These are phyloP conservation scores for Drosophila fungiperda DNA, from an alignment of 2,888 invertebrate species.

Conservation along the genomic window DNA sequence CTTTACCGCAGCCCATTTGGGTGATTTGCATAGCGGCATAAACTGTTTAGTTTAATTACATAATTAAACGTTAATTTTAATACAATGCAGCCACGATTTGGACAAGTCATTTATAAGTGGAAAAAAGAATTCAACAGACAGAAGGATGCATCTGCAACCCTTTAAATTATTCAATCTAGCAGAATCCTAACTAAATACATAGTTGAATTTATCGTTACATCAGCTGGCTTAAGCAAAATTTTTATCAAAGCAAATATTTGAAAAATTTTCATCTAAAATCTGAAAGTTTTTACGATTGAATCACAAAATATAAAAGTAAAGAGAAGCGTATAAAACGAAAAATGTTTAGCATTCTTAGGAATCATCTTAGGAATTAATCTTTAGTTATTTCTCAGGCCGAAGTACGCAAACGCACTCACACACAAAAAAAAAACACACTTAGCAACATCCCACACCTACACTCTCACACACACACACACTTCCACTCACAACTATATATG, in stretches of 20 bases:
- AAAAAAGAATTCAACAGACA: neutral
- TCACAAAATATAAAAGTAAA: neutral
- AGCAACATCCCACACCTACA: neutral
- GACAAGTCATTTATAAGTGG: neutral
- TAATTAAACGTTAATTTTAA: neutral
- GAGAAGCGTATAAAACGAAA: neutral
- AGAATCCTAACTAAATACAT: neutral
- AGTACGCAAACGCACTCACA: neutral
- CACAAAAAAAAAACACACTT: slow-evolving; percentile 2
- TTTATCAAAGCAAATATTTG: neutral
- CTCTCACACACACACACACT: neutral
- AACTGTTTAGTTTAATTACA: neutral
- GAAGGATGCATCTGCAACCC: neutral
- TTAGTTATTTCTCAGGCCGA: neutral
- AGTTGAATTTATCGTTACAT: neutral
- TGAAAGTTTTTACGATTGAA: neutral
- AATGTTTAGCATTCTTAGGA: neutral
- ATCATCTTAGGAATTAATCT: neutral
- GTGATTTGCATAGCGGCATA: neutral
- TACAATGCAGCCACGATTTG: neutral
- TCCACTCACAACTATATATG: neutral
- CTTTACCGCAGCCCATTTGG: neutral
- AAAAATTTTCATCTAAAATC: neutral
- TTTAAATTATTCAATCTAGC: neutral
- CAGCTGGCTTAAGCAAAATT: neutral